Percentiles rank a stretch among this genome's conserved stretches.
These are phyloP conservation scores for Stegodyphus dumicola DNA, from an alignment of 1,140 invertebrate genomes.

Conservation along the genomic window DNA sequence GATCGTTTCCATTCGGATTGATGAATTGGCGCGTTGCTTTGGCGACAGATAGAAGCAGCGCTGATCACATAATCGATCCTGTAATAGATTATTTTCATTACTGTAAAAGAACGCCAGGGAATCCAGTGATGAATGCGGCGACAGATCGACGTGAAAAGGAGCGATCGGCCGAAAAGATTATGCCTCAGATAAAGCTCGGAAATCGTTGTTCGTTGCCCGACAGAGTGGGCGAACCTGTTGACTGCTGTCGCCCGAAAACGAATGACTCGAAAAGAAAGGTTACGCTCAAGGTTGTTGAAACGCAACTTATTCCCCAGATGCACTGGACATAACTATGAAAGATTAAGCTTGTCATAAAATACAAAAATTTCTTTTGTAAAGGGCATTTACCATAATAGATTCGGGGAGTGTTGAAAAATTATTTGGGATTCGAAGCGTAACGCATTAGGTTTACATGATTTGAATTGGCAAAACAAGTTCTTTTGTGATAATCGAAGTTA, in stretches of 20 bases:
- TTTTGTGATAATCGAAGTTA: too few relatives aligned
- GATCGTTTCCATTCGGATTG: constrained; percentile 18
- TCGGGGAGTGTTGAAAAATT: too few relatives aligned
- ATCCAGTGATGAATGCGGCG: constrained; percentile 46
- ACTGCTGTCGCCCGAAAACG: background rate
- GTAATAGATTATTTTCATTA: constrained; percentile 61
- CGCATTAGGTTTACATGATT: too few relatives aligned
- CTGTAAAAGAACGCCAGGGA: constrained; percentile 20
- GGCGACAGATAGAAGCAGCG: constrained; percentile 3
- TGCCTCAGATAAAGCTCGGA: background rate
- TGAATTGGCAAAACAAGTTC: too few relatives aligned
- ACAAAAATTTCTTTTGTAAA: too few relatives aligned
- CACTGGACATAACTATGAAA: too few relatives aligned
- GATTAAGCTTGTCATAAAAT: too few relatives aligned
- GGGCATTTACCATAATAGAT: too few relatives aligned
- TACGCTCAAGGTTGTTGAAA: background rate
- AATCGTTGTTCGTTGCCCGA: background rate
- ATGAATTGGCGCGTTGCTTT: constrained; percentile 34
- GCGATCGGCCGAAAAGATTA: constrained; percentile 9
- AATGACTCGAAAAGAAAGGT: background rate
- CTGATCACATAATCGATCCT: constrained; percentile 56
- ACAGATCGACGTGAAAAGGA: constrained; percentile 55
- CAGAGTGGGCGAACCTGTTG: constrained; percentile 8
- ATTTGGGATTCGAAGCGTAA: too few relatives aligned
- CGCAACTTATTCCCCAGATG: background rate